Conservation (phyloP, 2,113 vertebrate species). For the Pantherophis guttatus region DNA sequence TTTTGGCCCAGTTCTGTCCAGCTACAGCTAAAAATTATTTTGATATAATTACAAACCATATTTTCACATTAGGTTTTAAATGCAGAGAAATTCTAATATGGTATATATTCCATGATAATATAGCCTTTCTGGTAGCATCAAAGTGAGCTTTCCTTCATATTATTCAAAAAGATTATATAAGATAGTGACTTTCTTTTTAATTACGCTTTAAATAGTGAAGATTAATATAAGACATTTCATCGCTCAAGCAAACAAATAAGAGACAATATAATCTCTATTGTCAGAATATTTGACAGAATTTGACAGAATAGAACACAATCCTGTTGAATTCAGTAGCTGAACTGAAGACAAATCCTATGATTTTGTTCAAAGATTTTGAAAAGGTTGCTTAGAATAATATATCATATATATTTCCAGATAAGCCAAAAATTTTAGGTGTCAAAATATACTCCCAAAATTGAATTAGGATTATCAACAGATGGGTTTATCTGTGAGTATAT, state of each 20-base stretch:
- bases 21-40: neutral
- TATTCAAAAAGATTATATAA: neutral
- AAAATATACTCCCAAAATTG: neutral
- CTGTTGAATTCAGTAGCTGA: neutral
- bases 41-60: neutral
- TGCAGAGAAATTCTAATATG: neutral
- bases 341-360: neutral
- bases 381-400: neutral
- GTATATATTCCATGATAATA: neutral
- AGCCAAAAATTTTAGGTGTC: neutral
- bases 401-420: neutral
- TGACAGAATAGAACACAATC: neutral
- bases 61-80: neutral
- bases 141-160: neutral
- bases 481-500: neutral
- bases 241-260: neutral
- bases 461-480: neutral
- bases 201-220: neutral
- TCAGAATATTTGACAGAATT: no score
- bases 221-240: neutral
- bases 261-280: neutral
- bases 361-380: neutral
- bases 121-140: slow-evolving; percentile 3
- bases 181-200: neutral
- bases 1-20: neutral